Conservation (phyloP, 2,888 invertebrate species). For the Eugnorisma glareosa region DNA sequence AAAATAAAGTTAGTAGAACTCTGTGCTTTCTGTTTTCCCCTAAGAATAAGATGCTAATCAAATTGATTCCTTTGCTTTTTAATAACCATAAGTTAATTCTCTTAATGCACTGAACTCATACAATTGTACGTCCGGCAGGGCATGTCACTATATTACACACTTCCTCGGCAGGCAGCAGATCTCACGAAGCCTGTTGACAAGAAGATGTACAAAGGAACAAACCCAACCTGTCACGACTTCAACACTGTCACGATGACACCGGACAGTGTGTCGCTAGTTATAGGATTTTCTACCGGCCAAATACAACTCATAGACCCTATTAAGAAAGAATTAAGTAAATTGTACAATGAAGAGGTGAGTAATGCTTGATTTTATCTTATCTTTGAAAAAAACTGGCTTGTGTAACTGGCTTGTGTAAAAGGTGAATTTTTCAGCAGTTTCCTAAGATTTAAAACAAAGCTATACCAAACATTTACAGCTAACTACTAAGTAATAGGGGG, state of each 20-base stretch:
- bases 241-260: conserved; percentile 95
- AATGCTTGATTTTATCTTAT: not conserved
- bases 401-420: too few species aligned
- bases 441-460: too few species aligned
- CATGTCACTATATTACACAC: conserved; percentile 61
- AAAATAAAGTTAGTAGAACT: not conserved
- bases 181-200: conserved; percentile 99
- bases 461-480: too few species aligned
- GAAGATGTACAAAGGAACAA: conserved; percentile 99
- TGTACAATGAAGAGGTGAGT: conserved; percentile 99
- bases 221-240: conserved; percentile 99
- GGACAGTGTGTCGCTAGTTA: conserved; percentile 96
- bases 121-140: conserved; percentile 59
- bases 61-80: not conserved
- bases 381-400: not conserved
- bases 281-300: conserved; percentile 99
- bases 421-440: not conserved
- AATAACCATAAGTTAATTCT: not conserved
- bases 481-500: not conserved
- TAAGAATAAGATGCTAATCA: not conserved
- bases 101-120: conserved; percentile 42
- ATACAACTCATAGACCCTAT: conserved; percentile 99
- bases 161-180: conserved; percentile 94
- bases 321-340: conserved; percentile 98
- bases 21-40: not conserved